Conservation (phyloP, 2,888 invertebrate species). For the Stramonita haemastoma region DNA sequence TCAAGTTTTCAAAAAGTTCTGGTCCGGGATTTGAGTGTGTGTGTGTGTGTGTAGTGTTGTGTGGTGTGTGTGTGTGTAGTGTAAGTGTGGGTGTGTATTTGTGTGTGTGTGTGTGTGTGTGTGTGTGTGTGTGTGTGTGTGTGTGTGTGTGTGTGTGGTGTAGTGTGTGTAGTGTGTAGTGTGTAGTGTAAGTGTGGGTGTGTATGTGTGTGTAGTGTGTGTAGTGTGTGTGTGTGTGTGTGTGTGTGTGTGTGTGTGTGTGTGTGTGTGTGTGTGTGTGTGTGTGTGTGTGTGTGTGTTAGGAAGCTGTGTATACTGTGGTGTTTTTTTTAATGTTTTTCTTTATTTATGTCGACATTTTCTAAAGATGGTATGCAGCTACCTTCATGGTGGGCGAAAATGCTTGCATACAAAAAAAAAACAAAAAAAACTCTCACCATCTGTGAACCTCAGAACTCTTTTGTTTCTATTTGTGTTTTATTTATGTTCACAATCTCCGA, state of each 20-base stretch:
- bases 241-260: not conserved
- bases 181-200: not conserved
- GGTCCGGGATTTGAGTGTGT: not conserved
- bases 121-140: not conserved
- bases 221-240: not conserved
- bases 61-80: no score
- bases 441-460: not conserved
- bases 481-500: no score
- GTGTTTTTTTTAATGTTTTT: not conserved
- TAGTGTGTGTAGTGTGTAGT: no score
- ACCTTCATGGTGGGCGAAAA: not conserved
- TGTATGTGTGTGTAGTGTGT: no score
- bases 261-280: slow-evolving; percentile 19
- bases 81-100: no score
- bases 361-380: not conserved
- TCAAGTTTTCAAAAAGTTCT: no score
- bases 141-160: not conserved
- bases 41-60: no score
- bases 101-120: no score
- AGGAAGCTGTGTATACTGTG: not conserved
- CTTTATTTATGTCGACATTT: not conserved
- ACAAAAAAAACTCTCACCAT: not conserved
- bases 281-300: not conserved
- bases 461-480: not conserved
- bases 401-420: no score